Conservation (phyloP, 2,888 invertebrate species). For the Limulus polyphemus region DNA sequence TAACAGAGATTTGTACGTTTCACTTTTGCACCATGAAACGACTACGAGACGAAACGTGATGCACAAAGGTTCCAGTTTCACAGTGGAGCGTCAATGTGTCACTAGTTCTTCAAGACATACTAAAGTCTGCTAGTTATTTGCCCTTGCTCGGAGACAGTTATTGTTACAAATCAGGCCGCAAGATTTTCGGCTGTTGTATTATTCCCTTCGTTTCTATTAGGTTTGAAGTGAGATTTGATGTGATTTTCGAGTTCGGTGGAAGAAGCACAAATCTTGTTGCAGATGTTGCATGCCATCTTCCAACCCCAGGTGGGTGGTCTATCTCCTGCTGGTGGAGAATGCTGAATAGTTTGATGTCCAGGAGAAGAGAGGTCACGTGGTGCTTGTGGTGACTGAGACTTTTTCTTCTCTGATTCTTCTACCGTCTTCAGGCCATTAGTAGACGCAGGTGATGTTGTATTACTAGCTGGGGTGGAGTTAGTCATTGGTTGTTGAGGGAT, state of each 20-base stretch:
- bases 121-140: not conserved
- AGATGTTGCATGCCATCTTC: conserved; percentile 26
- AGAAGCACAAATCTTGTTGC: conserved; percentile 25
- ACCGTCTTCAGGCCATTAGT: conserved; percentile 11
- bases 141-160: too few species aligned
- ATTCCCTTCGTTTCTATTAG: not conserved
- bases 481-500: conserved; percentile 19
- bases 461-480: conserved; percentile 11
- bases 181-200: too few species aligned
- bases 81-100: too few species aligned
- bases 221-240: conserved; percentile 22
- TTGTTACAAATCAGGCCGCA: too few species aligned
- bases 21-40: too few species aligned
- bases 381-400: conserved; percentile 13
- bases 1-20: too few species aligned
- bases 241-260: conserved; percentile 25
- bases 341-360: conserved; percentile 1
- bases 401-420: conserved; percentile 14
- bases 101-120: too few species aligned
- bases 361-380: conserved; percentile 17
- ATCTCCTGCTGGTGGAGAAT: conserved; percentile 16
- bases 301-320: conserved; percentile 21
- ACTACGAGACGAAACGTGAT: too few species aligned
- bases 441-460: conserved; percentile 10
- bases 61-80: too few species aligned